Evolutionary conservation across 2,113 vertebrate genomes (phyloP), one percentile per base, ranked within the genome.

Genomic region (Pelmatolapia mariae): DNA sequence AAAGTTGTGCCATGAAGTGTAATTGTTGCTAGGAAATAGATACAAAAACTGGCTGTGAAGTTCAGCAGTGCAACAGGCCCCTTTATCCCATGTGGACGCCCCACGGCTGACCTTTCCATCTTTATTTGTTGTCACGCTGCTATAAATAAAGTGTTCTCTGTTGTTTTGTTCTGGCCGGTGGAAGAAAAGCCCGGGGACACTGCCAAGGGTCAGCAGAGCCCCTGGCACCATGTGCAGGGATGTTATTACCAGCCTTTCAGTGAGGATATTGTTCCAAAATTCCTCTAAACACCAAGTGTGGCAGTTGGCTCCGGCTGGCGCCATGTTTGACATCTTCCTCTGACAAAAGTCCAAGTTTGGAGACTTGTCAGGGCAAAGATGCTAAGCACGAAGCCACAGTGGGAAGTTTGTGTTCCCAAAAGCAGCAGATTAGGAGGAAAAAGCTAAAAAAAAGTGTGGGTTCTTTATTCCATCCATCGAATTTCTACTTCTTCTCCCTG

Each of bases 181-280:
- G 59, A 89, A 78, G 84, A 71, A 91, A 92, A 93, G 89, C 47
- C 57, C 24, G 52, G 45, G 85, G 89, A 87, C 56, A n/a, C 1
- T 92, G 91, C 92, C 93, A 92, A 57, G 81, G 90, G 88, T 92
- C 89, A 91, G 85, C 89, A 19, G 61, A 85, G 89, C 79, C 71
- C 40, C 85, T 85, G 89, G 89, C 86, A 86, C 38, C 18, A 3
- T 11, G 73, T 73, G 81, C 63, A 66, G 38, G 73, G 86, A 91
- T 82, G 86, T 82, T 89, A 84, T 87, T 89, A 92, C 56, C 76
- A 40, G 76, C n/a, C 82, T 87, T 80, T 83, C 86, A 63, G 82
- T 57, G 1, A 0, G 1, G 19, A 80, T 40, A 52, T 85, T 86
- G 86, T 88, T 91, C 80, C 84, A 82, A 52, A 36, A 68, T 24